phyloP scores from a whole-genome alignment of 2,888 invertebrate genomes.

The Elmis aenea region DNA sequence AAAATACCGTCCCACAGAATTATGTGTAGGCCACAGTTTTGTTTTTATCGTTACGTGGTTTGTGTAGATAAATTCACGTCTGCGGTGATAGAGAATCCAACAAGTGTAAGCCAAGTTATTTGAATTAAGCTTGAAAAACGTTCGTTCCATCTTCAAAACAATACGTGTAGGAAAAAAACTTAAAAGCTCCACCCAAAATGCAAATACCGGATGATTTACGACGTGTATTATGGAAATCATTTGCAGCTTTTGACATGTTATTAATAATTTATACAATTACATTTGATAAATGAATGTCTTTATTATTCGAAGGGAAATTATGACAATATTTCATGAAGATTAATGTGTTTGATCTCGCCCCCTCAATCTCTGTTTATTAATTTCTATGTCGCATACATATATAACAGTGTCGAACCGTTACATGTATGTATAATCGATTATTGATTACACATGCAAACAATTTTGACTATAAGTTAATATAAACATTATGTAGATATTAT shows the following conservation, averaged over 20 bases:
- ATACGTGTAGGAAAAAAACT: conserved; percentile 12
- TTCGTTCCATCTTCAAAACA: neutral
- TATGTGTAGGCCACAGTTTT: conserved; percentile 10
- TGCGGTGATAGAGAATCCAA: too few species aligned
- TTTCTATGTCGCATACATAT: conserved; percentile 16
- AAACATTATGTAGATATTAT: too few species aligned
- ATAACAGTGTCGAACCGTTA: too few species aligned
- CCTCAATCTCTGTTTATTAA: conserved; percentile 22
- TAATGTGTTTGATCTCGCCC: conserved; percentile 33
- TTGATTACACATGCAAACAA: too few species aligned
- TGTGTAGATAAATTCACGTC: too few species aligned
- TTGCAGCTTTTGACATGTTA: conserved; percentile 41
- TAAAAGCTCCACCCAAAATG: conserved; percentile 21
- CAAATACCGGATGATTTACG: conserved; percentile 34
- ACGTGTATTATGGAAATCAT: conserved; percentile 38
- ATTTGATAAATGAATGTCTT: conserved; percentile 42
- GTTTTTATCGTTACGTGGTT: neutral
- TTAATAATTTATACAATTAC: conserved; percentile 43
- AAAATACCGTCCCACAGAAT: conserved; percentile 19
- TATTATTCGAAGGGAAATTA: conserved; percentile 42
- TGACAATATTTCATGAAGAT: conserved; percentile 41
- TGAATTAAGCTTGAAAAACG: neutral
- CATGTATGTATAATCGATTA: too few species aligned
- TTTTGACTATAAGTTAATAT: too few species aligned
- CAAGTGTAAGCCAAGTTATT: neutral